phyloP scores from a whole-genome alignment of 2,113 vertebrate genomes.

The Zosterops borbonicus region DNA sequence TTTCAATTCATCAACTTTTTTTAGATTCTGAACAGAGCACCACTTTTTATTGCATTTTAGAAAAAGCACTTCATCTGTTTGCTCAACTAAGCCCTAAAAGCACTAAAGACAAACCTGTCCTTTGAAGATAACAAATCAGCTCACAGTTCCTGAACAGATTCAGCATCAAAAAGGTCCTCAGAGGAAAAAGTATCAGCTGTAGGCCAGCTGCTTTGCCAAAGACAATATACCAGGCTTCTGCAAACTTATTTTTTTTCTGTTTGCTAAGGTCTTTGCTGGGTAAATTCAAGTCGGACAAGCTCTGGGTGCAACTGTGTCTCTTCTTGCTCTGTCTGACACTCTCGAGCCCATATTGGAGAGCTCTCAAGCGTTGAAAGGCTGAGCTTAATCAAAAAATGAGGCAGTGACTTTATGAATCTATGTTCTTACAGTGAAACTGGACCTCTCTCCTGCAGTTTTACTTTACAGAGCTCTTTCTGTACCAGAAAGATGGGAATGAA shows the following conservation, averaged over 20 bases:
- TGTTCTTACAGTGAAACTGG: background rate
- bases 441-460: background rate
- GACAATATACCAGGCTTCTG: background rate
- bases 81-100: constrained; percentile 26
- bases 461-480: background rate
- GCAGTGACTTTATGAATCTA: background rate
- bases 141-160: constrained; percentile 7
- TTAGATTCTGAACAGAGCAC: background rate
- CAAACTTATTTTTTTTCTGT: background rate
- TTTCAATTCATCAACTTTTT: constrained; percentile 20
- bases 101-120: background rate
- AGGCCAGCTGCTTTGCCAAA: constrained; percentile 37
- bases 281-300: background rate
- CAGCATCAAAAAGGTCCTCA: constrained; percentile 27
- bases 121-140: constrained; percentile 62
- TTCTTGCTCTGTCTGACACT: background rate
- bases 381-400: background rate
- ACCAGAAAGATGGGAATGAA: background rate
- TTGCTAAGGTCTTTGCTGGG: background rate
- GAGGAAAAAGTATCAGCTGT: constrained; percentile 28
- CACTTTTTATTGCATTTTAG: background rate
- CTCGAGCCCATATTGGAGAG: fast-evolving
- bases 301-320: background rate
- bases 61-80: constrained; percentile 10
- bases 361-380: background rate